Conservation (phyloP, 2,797 vertebrate species). For the Poecilia velifera region DNA sequence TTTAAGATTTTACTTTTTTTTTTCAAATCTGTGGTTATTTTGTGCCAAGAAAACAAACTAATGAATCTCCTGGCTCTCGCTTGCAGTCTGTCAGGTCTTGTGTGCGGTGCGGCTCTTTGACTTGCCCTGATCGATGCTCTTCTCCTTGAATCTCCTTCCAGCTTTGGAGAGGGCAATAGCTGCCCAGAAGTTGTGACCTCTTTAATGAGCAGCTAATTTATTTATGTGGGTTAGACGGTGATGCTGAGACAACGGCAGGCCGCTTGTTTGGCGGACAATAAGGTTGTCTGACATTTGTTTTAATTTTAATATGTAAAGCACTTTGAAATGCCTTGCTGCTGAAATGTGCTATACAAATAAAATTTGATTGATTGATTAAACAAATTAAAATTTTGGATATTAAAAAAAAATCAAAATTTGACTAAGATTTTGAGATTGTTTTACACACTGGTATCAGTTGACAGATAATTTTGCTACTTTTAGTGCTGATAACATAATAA, state of each 20-base stretch:
- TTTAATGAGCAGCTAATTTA: slow-evolving; percentile 57
- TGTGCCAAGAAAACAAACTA: background rate
- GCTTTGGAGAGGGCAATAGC: slow-evolving; percentile 13
- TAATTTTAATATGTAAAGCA: too few species aligned
- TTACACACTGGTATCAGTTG: background rate
- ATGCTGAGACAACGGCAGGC: slow-evolving; percentile 22
- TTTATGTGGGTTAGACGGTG: slow-evolving; percentile 35
- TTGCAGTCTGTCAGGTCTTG: background rate
- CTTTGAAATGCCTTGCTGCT: too few species aligned
- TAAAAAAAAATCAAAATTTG: background rate
- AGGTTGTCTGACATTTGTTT: too few species aligned
- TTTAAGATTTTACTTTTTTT: background rate
- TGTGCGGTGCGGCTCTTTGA: slow-evolving; percentile 15
- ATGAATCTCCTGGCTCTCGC: background rate
- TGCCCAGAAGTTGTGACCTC: slow-evolving; percentile 40
- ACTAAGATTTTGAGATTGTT: too few species aligned
- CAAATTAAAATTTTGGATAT: too few species aligned
- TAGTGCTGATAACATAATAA: background rate
- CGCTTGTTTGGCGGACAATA: slow-evolving; percentile 7
- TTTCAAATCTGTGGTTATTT: background rate
- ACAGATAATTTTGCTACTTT: background rate
- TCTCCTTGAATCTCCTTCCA: slow-evolving; percentile 34
- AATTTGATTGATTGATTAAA: too few species aligned
- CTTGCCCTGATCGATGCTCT: slow-evolving; percentile 26
- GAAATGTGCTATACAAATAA: too few species aligned